These are phyloP conservation scores for Euwallacea similis DNA, from an alignment of 1,140 invertebrate genomes.

Conservation along the genomic window DNA sequence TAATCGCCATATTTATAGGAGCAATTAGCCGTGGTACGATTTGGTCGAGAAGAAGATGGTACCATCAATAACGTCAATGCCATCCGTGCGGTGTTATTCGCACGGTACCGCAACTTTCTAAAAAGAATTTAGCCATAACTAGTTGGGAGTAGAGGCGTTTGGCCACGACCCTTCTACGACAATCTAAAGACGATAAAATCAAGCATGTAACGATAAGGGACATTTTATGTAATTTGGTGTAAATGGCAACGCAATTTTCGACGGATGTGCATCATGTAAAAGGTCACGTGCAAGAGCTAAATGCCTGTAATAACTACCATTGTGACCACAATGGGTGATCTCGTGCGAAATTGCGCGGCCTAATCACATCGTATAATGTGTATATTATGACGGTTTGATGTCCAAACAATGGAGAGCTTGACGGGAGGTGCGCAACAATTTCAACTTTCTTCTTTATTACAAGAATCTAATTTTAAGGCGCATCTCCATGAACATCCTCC, in stretches of 20 bases:
- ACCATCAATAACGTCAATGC: too few species aligned
- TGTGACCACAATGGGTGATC: conserved; percentile 17
- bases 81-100: too few species aligned
- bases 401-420: not conserved
- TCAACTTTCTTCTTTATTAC: not conserved
- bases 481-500: not conserved
- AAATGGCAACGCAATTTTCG: conserved; percentile 10
- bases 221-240: conserved; percentile 7
- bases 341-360: conserved; percentile 18
- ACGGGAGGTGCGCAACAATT: not conserved
- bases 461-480: not conserved
- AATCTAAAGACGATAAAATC: too few species aligned
- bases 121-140: not conserved
- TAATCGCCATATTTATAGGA: not conserved
- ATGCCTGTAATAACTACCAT: conserved; percentile 27
- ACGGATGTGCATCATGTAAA: conserved; percentile 25
- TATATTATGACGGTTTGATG: not conserved
- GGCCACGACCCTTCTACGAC: too few species aligned
- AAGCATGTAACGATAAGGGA: not conserved
- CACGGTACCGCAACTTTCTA: not conserved
- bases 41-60: too few species aligned
- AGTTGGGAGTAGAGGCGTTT: too few species aligned
- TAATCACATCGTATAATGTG: conserved; percentile 8
- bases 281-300: conserved; percentile 26
- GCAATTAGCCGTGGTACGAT: not conserved